A percentile compares a stretch with the other conserved stretches of the same genome.
Conservation (phyloP, 2,888 invertebrate genomes). For the Stenurella melanura region DNA sequence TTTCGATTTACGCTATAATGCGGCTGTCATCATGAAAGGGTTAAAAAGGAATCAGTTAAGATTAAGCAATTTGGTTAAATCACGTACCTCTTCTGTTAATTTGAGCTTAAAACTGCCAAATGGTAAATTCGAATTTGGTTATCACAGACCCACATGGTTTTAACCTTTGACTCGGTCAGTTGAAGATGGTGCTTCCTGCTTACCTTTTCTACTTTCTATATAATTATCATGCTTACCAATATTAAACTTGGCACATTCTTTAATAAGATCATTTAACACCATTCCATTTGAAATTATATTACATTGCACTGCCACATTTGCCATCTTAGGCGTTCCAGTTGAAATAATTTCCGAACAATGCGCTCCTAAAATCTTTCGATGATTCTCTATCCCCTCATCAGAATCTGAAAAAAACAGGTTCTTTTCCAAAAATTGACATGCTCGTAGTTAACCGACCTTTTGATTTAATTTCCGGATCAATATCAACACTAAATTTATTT, state of each 20-base stretch:
- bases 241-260: constrained; percentile 23
- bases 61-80: too few species aligned
- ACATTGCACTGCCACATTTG: neutral
- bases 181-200: too few species aligned
- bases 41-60: too few species aligned
- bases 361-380: constrained; percentile 9
- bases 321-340: neutral
- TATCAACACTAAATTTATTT: neutral
- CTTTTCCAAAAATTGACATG: constrained; percentile 41
- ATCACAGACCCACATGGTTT: too few species aligned
- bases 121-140: too few species aligned
- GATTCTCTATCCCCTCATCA: constrained; percentile 41
- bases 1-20: too few species aligned
- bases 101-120: too few species aligned
- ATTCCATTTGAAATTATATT: constrained; percentile 10
- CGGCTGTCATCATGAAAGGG: too few species aligned
- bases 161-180: too few species aligned
- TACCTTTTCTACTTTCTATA: too few species aligned
- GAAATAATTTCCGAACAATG: neutral
- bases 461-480: neutral
- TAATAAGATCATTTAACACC: constrained; percentile 10
- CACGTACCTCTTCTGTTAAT: too few species aligned
- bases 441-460: constrained; percentile 39
- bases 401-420: constrained; percentile 49
- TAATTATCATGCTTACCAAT: constrained; percentile 22